Evolutionary conservation across 2,113 vertebrate species (phyloP).

Genomic region (Bufo gargarizans): DNA sequence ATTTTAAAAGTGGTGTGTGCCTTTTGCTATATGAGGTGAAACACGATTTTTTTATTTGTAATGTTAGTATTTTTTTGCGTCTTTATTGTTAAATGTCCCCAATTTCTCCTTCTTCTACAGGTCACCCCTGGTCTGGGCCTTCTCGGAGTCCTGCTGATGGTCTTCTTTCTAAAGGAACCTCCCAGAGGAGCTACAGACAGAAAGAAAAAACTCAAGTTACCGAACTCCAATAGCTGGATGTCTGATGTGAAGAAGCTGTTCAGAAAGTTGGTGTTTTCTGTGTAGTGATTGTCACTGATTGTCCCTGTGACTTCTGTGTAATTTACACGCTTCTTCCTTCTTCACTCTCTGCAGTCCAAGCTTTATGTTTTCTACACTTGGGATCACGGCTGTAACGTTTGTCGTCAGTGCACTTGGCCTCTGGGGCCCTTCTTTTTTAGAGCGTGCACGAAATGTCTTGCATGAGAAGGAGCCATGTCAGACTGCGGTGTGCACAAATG

Average conservation of each 20-base stretch:
- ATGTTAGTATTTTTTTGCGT: too few relatives aligned
- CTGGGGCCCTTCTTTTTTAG: conserved; percentile 86
- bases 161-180: conserved; percentile 80
- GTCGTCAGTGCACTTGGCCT: conserved; percentile 87
- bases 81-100: too few relatives aligned
- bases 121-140: conserved; percentile 84
- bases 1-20: too few relatives aligned
- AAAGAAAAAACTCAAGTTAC: conserved; percentile 67
- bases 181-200: conserved; percentile 82
- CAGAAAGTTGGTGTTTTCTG: conserved; percentile 76
- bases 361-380: conserved; percentile 84
- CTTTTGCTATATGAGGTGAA: too few relatives aligned
- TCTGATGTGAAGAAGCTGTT: conserved; percentile 76
- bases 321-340: neutral
- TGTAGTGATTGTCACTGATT: neutral
- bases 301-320: neutral
- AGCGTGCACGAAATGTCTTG: conserved; percentile 76
- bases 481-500: conserved; percentile 63
- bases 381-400: conserved; percentile 88
- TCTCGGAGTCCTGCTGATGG: conserved; percentile 79
- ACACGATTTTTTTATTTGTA: too few relatives aligned
- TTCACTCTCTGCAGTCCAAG: conserved; percentile 71
- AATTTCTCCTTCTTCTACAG: conserved; percentile 60
- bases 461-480: conserved; percentile 72
- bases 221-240: conserved; percentile 80